Evolutionary conservation across 2,888 invertebrate species (phyloP).

Genomic region (Watsonalla cultraria): DNA sequence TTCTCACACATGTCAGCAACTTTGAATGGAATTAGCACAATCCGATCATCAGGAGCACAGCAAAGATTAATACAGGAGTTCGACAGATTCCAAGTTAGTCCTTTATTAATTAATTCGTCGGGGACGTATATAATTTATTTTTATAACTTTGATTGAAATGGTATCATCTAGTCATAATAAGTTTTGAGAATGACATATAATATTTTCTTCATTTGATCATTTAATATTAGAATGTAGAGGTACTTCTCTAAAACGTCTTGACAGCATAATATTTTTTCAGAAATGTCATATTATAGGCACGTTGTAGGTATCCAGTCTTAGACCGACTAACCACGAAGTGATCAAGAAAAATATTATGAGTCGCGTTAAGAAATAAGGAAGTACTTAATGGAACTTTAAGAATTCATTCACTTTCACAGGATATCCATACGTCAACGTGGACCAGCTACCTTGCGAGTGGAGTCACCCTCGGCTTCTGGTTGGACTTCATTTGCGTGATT

Average conservation of each 20-base stretch:
- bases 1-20: conserved; percentile 95
- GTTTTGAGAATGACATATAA: no score
- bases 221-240: not conserved
- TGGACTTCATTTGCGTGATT: conserved; percentile 85
- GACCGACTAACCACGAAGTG: not conserved
- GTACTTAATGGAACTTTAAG: not conserved
- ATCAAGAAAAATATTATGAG: not conserved
- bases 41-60: conserved; percentile 88
- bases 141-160: no score
- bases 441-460: conserved; percentile 83
- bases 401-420: conserved; percentile 46
- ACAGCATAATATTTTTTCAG: no score
- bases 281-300: no score
- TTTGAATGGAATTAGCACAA: conserved; percentile 90
- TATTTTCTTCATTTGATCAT: no score
- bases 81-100: conserved; percentile 81
- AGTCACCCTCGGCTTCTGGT: conserved; percentile 86
- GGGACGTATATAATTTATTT: no score
- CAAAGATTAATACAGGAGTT: conserved; percentile 86
- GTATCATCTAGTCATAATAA: no score
- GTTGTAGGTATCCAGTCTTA: no score
- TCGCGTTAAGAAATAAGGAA: not conserved
- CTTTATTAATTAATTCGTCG: no score
- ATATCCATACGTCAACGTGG: conserved; percentile 86
- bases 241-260: not conserved